Evolutionary conservation across 2,797 vertebrate species (phyloP), one percentile per base, ranked within the genome.

Genomic region (Acipenser oxyrinchus): DNA sequence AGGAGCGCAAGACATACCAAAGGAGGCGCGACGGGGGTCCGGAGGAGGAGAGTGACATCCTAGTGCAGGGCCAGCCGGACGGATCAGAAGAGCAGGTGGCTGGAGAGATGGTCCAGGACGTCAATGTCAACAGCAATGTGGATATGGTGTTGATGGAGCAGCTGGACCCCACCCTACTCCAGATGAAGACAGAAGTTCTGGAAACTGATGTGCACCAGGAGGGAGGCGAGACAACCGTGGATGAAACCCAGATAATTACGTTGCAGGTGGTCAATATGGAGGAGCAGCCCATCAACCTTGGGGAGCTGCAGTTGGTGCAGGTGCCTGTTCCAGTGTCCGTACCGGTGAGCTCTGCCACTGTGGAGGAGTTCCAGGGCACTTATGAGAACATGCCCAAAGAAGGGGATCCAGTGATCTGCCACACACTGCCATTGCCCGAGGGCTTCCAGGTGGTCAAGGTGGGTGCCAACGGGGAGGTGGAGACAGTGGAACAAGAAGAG

Each of bases 361-460:
- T 95, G 76, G 94, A 93, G 66, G 89, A 97, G 77, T 94, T 96
- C 71, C 93, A 95, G 81, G 95, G 93, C 80, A 91, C 93, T 55
- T 94, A 91, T 71, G 93, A 96, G 48, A 95, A 97, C 68, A 93
- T 98, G 85, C 91, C 92, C 7, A 90, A 95, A 64, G 94, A 96
- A 55, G 95, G 93, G 3, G 95, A 97, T 74, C 95, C 96, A 0
- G 93, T 99, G 84, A 99, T 99, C 77, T 99, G 96, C 81, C 96
- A 99, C 83, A 99, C 96, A 0, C 86, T 99, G 68, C 96, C 96
- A 58, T 86, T 99, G 61, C 96, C 96, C 8, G 96, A 98, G 81
- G 96, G 96, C 70, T 98, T 99, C 82, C 96, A 99, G 88, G 96
- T 99, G 18, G 96, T 99, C 48, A 99, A 98, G 79, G 96, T 99